These are phyloP conservation scores for Zaprionus ghesquierei DNA, from an alignment of 1,140 invertebrate species.

Conservation along the genomic window DNA sequence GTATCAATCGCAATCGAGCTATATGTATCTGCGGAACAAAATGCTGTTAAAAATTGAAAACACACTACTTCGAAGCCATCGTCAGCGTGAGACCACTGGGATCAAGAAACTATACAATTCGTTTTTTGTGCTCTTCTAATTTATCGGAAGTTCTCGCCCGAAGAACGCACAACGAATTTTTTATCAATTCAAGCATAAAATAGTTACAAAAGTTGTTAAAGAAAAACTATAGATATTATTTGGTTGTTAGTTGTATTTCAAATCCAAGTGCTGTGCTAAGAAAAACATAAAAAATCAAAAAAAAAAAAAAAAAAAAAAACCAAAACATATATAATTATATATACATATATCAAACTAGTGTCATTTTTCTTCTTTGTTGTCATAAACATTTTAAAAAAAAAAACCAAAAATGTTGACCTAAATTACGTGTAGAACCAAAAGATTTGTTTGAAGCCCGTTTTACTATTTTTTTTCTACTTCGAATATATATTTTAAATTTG, in stretches of 20 bases:
- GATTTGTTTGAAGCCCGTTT: constrained; percentile 21
- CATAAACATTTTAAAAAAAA: constrained; percentile 26
- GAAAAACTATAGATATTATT: constrained; percentile 75
- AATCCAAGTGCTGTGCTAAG: constrained; percentile 66
- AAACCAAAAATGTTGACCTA: constrained; percentile 64
- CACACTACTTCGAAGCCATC: constrained; percentile 89
- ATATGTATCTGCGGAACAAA: constrained; percentile 83
- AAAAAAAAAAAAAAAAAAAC: constrained; percentile 25
- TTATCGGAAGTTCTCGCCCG: constrained; percentile 34
- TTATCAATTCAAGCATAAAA: constrained; percentile 53
- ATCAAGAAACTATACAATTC: constrained; percentile 93
- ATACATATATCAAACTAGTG: constrained; percentile 14
- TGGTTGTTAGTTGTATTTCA: constrained; percentile 70
- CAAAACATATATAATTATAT: constrained; percentile 20
- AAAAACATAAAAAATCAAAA: constrained; percentile 23
- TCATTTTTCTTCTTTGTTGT: constrained; percentile 38
- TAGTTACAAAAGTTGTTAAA: constrained; percentile 46
- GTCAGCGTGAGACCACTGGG: constrained; percentile 90
- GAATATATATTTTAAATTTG: constrained; percentile 42
- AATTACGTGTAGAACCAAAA: constrained; percentile 28
- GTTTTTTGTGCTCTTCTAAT: constrained; percentile 92
- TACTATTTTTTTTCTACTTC: constrained; percentile 56
- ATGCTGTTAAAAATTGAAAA: constrained; percentile 87
- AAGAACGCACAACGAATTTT: constrained; percentile 67
- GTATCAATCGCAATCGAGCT: constrained; percentile 78